Base-by-base conservation (phyloP, 2,888 invertebrate genomes). In the Calliscelio sp. region DNA sequence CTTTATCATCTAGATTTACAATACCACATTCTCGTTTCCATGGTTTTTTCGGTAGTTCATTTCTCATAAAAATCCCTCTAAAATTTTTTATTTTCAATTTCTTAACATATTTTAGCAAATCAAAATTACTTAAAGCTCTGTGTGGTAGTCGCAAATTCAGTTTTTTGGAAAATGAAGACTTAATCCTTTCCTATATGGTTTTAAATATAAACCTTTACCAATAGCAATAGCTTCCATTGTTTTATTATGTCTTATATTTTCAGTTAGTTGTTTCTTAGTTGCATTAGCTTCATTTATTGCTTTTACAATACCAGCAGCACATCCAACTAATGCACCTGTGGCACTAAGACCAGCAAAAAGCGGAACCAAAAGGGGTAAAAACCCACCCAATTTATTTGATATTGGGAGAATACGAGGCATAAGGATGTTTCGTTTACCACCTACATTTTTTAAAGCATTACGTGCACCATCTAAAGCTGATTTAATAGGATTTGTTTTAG, bases 301-400 rank as follows among this genome's bases (percentile, higher is more conserved):
- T 28, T 28, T 28, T 28, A 28, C 28, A 8, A 28, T 89, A 66
- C 89, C 90, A 14, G 91, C 88, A 35, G 90, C 90, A 24, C 92
- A 91, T 41, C 92, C 92, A 18, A 89, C 88, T 79, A 92, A 84
- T 51, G 89, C 87, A 0, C 92, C 93, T 1, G 87, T 59, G 1
- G 84, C 85, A 73, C 85, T 86, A 0, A 90, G 66, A 10, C 86
- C 89, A 0, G 88, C 86, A 53, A 90, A 86, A 10, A 89, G 2
- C 5, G 87, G 86, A 16, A 89, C 77, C 5, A 59, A 22, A 11
- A 38, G 11, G 11, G 59, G 24, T 20, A 59, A 22, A 24, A 59
- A 8, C 14, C 10, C 11, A 2, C 6, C 6, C 11, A 38, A 8
- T 38, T 38, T 38, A 10, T 8, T 10, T 38, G 38, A 14, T 38